Conservation (phyloP, 2,113 vertebrate genomes). For the Tachycineta bicolor region DNA sequence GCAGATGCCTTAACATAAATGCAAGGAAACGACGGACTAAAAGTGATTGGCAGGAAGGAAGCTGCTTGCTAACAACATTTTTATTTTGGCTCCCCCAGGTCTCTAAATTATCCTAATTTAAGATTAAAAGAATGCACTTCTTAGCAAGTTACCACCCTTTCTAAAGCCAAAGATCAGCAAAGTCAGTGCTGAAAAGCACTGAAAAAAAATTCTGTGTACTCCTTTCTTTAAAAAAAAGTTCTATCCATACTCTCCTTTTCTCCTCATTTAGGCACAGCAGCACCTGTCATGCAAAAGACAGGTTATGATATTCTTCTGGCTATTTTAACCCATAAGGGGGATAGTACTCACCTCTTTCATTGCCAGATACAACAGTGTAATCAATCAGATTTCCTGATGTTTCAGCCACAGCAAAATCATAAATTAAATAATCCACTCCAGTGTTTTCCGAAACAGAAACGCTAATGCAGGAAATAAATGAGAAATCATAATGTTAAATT, state of each 20-base stretch:
- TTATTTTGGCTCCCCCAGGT: not conserved
- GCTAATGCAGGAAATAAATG: constrained; percentile 9
- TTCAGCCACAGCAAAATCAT: constrained; percentile 2
- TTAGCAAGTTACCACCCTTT: not conserved
- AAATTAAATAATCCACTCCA: constrained; percentile 32
- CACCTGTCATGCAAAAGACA: not conserved
- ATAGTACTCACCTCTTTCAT: constrained; percentile 55
- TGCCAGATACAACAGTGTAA: constrained; percentile 58
- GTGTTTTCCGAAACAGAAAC: constrained; percentile 12
- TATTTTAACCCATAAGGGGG: not conserved
- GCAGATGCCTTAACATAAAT: not conserved
- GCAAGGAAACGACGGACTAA: not conserved
- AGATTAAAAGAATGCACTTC: not conserved
- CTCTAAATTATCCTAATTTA: not conserved
- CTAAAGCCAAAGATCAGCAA: not conserved
- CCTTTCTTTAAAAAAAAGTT: not conserved
- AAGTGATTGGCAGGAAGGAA: not conserved
- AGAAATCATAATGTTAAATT: not conserved
- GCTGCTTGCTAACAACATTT: not conserved
- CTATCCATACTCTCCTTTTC: not conserved
- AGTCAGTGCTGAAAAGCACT: not conserved
- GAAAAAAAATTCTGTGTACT: not conserved
- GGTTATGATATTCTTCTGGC: not conserved
- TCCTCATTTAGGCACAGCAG: not conserved
- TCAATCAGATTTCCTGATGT: not conserved